These are phyloP conservation scores for Microdon myrmicae DNA, from an alignment of 2,888 invertebrate species.

Conservation along the genomic window DNA sequence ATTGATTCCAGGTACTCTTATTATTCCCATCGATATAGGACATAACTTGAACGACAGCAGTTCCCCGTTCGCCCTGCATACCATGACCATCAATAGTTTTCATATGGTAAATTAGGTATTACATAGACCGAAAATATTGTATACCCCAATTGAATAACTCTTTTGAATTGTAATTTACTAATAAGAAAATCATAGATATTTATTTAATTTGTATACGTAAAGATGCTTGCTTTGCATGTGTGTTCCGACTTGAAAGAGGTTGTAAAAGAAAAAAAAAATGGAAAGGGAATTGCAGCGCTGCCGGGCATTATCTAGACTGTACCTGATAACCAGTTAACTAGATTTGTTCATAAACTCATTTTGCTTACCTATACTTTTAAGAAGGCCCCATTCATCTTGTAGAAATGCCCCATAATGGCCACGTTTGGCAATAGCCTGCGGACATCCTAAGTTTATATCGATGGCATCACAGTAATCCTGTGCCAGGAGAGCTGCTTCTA, in stretches of 20 bases:
- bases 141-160: too few relatives aligned
- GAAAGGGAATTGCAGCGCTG: neutral
- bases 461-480: slow-evolving; percentile 92
- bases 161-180: too few relatives aligned
- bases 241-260: neutral
- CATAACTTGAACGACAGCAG: too few relatives aligned
- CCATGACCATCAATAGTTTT: too few relatives aligned
- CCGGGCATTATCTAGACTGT: neutral
- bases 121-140: too few relatives aligned
- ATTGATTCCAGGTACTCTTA: too few relatives aligned
- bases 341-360: neutral
- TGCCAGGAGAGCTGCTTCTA: slow-evolving; percentile 87
- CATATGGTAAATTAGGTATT: too few relatives aligned
- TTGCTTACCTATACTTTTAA: slow-evolving; percentile 82
- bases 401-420: slow-evolving; percentile 97
- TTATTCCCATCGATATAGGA: too few relatives aligned
- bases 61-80: too few relatives aligned
- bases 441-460: slow-evolving; percentile 97
- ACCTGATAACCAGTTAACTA: neutral
- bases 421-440: slow-evolving; percentile 95
- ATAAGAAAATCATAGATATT: too few relatives aligned
- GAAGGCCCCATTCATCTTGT: slow-evolving; percentile 93
- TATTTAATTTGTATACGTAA: too few relatives aligned
- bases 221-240: neutral
- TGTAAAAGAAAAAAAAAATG: too few relatives aligned